Evolutionary conservation across 2,888 invertebrate genomes (phyloP).

Genomic region (Parthenolecanium corni): DNA sequence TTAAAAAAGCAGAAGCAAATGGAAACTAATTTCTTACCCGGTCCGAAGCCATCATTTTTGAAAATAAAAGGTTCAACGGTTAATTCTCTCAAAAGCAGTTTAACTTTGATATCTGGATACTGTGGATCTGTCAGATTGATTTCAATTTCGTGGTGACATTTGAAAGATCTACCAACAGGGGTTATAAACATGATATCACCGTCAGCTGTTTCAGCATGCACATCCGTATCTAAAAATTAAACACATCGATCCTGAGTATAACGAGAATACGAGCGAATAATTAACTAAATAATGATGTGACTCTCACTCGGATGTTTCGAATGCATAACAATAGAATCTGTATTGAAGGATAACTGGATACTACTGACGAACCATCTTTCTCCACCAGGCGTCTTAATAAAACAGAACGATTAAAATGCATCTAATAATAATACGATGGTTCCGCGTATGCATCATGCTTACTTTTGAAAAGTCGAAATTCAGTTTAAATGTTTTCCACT

Average conservation of each 20-base stretch:
- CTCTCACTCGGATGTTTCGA: constrained; percentile 41
- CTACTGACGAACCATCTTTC: constrained; percentile 78
- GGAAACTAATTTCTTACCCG: constrained; percentile 19
- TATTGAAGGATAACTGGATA: constrained; percentile 62
- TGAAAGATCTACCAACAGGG: constrained; percentile 73
- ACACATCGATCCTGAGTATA: neutral
- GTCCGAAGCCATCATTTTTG: constrained; percentile 37
- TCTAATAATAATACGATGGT: neutral
- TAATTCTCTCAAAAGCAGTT: constrained; percentile 54
- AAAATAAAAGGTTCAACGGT: constrained; percentile 82
- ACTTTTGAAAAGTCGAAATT: constrained; percentile 73
- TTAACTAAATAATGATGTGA: neutral
- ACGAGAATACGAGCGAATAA: too few relatives aligned
- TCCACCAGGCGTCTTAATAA: constrained; percentile 62
- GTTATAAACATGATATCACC: constrained; percentile 63
- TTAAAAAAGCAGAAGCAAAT: neutral
- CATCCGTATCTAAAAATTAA: constrained; percentile 37
- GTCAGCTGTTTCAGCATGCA: constrained; percentile 43
- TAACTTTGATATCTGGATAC: constrained; percentile 46
- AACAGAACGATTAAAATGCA: constrained; percentile 18
- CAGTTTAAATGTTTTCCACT: constrained; percentile 58
- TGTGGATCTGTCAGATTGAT: constrained; percentile 47
- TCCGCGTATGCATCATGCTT: constrained; percentile 33
- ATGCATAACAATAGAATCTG: constrained; percentile 43
- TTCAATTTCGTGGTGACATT: constrained; percentile 56